Percentiles rank a stretch among this genome's conserved stretches.
These are phyloP conservation scores for Semnopithecus entellus DNA, from an alignment of 2,113 vertebrate species.

Conservation along the genomic window DNA sequence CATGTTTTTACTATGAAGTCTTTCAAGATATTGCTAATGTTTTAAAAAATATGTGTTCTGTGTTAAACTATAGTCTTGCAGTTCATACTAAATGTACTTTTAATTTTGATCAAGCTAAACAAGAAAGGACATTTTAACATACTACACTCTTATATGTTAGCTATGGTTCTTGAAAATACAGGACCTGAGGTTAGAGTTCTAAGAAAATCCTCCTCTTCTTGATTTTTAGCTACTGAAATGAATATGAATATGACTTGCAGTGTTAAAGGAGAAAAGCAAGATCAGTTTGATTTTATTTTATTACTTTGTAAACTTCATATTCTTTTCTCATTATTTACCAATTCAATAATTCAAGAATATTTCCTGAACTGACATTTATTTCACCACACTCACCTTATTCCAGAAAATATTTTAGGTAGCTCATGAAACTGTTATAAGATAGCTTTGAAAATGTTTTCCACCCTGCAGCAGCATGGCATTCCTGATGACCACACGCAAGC, in stretches of 20 bases:
- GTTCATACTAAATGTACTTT: background rate
- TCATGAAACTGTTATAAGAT: background rate
- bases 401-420: background rate
- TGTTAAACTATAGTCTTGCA: background rate
- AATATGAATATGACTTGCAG: background rate
- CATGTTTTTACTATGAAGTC: background rate
- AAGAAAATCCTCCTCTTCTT: background rate
- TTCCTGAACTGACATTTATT: conserved; percentile 29
- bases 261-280: background rate
- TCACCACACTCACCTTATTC: background rate
- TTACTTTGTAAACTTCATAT: background rate
- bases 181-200: background rate
- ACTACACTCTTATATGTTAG: background rate
- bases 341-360: background rate
- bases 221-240: background rate
- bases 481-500: background rate
- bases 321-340: conserved; percentile 18
- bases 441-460: background rate
- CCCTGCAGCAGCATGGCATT: background rate
- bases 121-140: conserved; percentile 28
- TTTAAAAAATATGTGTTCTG: conserved; percentile 20
- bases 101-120: conserved; percentile 20
- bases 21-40: background rate
- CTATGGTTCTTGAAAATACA: background rate
- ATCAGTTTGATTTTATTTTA: background rate